phyloP scores from a whole-genome alignment of 2,797 vertebrate genomes.

The Bucorvus abyssinicus region DNA sequence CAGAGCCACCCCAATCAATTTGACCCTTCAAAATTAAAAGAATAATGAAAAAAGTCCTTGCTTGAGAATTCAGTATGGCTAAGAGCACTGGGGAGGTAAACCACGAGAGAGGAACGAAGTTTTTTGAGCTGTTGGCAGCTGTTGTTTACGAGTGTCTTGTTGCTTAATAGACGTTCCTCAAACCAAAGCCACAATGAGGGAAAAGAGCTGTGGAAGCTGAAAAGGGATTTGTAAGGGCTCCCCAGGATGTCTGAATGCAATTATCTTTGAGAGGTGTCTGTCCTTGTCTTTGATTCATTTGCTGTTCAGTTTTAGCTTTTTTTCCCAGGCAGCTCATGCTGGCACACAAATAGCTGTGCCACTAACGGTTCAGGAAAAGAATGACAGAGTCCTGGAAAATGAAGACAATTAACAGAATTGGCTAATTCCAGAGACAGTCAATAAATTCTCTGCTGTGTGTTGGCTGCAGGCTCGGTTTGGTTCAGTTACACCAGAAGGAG shows the following conservation, averaged over 20 bases:
- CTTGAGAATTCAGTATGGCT: neutral
- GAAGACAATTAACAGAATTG: constrained; percentile 32
- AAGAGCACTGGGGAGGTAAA: neutral
- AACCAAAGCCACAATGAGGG: neutral
- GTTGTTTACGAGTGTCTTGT: neutral
- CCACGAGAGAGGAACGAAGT: neutral
- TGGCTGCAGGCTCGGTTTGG: neutral
- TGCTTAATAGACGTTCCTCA: neutral
- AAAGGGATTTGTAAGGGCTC: neutral
- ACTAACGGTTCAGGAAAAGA: neutral
- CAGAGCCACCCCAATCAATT: neutral
- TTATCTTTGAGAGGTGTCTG: neutral
- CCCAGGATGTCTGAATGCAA: neutral
- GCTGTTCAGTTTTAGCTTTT: neutral
- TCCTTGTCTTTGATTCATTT: neutral
- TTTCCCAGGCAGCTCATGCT: neutral
- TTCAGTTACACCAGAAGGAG: neutral
- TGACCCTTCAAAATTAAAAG: neutral
- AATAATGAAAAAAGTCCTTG: neutral
- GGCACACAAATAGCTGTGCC: constrained; percentile 6
- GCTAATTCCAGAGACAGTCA: constrained; percentile 1
- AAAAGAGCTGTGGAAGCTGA: neutral
- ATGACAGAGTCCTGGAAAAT: neutral
- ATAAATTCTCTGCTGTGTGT: neutral
- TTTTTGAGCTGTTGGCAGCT: neutral